Conservation (phyloP, 2,797 vertebrate species). For the Philypnodon macrostomus region DNA sequence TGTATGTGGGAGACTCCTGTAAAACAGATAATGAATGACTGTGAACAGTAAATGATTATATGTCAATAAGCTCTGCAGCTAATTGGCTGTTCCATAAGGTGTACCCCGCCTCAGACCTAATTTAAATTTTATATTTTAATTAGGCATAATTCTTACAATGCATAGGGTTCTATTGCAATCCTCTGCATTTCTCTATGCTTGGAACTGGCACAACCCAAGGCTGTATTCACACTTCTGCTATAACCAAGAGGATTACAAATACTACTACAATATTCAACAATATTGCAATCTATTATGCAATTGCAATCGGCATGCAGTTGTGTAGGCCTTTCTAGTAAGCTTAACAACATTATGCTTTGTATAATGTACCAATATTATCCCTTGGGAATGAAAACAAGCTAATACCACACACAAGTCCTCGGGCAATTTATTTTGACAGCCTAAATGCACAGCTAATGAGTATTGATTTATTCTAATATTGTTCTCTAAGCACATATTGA, state of each 20-base stretch:
- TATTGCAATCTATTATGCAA: neutral
- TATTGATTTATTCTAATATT: conserved; percentile 43
- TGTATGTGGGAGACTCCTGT: too few species aligned
- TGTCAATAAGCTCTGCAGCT: too few species aligned
- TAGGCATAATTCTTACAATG: too few species aligned
- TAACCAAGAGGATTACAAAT: neutral
- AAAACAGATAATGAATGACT: too few species aligned
- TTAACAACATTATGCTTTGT: neutral
- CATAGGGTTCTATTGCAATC: too few species aligned
- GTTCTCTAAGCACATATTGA: conserved; percentile 27
- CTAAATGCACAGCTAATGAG: conserved; percentile 42
- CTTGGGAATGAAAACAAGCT: neutral
- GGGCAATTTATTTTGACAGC: conserved; percentile 18
- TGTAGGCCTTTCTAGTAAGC: neutral
- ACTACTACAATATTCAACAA: neutral
- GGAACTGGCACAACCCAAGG: too few species aligned
- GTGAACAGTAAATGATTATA: too few species aligned
- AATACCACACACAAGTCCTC: conserved; percentile 2
- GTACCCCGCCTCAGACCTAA: too few species aligned
- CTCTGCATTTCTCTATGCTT: too few species aligned
- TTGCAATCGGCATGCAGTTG: neutral
- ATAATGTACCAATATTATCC: neutral
- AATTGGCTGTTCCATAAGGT: too few species aligned
- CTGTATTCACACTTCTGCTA: too few species aligned
- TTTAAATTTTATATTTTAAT: too few species aligned